These are phyloP conservation scores for Ammodytes dubius DNA, from an alignment of 2,113 vertebrate species.

Conservation along the genomic window DNA sequence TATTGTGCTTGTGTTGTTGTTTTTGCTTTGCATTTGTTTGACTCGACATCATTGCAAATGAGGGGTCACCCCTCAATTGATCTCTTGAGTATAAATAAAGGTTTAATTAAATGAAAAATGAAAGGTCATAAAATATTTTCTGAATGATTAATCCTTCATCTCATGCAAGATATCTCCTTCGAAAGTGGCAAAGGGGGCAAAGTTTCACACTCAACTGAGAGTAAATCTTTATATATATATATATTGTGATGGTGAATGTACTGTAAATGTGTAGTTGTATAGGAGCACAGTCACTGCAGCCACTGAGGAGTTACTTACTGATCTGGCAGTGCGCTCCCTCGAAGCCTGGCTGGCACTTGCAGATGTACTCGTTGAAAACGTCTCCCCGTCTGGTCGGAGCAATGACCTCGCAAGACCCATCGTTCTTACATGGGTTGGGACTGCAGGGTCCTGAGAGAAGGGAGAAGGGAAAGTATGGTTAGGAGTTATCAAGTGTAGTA, in stretches of 20 bases:
- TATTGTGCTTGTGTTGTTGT: too few species aligned
- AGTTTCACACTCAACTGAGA: too few species aligned
- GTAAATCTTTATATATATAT: background rate
- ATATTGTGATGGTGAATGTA: background rate
- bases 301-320: slow-evolving; percentile 82
- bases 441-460: slow-evolving; percentile 88
- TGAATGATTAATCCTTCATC: background rate
- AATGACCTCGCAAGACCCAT: slow-evolving; percentile 86
- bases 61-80: too few species aligned
- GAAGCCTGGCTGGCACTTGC: slow-evolving; percentile 89
- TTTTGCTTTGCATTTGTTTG: too few species aligned
- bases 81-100: too few species aligned
- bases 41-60: too few species aligned
- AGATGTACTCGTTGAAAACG: slow-evolving; percentile 90
- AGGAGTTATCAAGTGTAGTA: too few species aligned
- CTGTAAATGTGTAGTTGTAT: background rate
- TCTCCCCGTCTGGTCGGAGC: slow-evolving; percentile 87
- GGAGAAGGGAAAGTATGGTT: background rate
- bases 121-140: background rate
- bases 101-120: too few species aligned
- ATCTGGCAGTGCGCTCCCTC: slow-evolving; percentile 91
- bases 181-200: background rate
- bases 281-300: background rate
- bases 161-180: background rate
- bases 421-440: slow-evolving; percentile 92